Evolutionary conservation across 2,888 invertebrate genomes (phyloP), one percentile per base, ranked within the genome.

Genomic region (Eupithecia dodoneata): DNA sequence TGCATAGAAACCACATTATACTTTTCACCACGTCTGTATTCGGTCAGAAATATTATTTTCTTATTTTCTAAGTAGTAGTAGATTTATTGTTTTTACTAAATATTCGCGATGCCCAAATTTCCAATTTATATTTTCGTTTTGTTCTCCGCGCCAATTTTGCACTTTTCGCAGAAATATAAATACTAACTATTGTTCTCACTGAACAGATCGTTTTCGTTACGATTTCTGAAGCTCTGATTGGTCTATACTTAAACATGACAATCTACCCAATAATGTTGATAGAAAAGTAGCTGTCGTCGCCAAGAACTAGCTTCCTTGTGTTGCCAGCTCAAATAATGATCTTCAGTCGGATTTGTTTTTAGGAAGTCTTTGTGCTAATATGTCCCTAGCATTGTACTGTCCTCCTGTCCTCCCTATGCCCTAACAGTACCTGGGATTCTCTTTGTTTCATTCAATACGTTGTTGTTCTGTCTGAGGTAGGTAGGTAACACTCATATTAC

Each of bases 91-190:
- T 59, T 59, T 18, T 18, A 18, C 18, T 18, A 59, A 59, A 18
- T 18, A 59, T 10, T 59, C 59, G 5, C 18, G 63, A 63, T 63
- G 30, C 12, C 30, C 63, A 63, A 59, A 30, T 30, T 30, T 7
- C 0, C 0, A 52, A 18, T 47, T 47, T 45, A 45, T n/a, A 12
- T 18, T 12, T 30, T 63, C 18, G 4, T 52, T 63, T 63, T 10
- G 10, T 30, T 59, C 59, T 59, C 86, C 92, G 92, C 92, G 91
- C 89, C 88, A 87, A 80, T 42, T 66, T 66, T 18, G 7, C 10
- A 12, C 30, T 63, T 89, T 90, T 90, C 87, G 88, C 90, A 88
- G 87, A 90, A 90, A 86, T 87, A 86, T 72, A 76, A 72, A 77
- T 71, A 73, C 5, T 52, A n/a, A 73, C 5, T 52, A n/a, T 78